These are phyloP conservation scores for Drosophila seclusa DNA, from an alignment of 2,888 invertebrate genomes.

Conservation along the genomic window DNA sequence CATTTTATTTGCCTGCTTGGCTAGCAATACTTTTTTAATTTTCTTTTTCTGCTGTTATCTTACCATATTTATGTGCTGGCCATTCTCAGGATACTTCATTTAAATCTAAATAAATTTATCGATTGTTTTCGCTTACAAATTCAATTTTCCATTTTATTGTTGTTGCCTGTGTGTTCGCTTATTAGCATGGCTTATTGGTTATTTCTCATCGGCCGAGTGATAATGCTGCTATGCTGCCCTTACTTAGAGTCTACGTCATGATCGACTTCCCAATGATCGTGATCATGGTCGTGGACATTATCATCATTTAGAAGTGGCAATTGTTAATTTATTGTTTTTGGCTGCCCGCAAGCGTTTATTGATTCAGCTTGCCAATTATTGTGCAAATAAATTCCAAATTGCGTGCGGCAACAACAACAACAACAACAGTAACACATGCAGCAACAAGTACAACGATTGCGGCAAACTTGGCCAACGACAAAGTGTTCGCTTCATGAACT, in stretches of 20 bases:
- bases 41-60: not conserved
- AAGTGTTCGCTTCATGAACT: constrained; percentile 60
- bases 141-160: constrained; percentile 53
- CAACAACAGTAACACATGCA: constrained; percentile 17
- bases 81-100: constrained; percentile 3
- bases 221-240: not conserved
- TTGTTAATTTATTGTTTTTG: constrained; percentile 75
- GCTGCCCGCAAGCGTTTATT: constrained; percentile 73
- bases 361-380: constrained; percentile 79
- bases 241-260: constrained; percentile 6
- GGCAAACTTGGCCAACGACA: constrained; percentile 49
- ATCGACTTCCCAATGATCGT: constrained; percentile 2
- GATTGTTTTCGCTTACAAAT: constrained; percentile 48
- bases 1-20: not conserved
- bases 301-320: constrained; percentile 64
- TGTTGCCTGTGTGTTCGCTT: constrained; percentile 12
- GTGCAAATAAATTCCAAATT: constrained; percentile 80
- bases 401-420: constrained; percentile 63
- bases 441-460: constrained; percentile 26
- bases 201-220: constrained; percentile 41
- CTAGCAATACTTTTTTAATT: not conserved
- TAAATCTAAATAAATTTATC: constrained; percentile 51
- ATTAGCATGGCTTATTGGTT: constrained; percentile 33
- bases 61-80: constrained; percentile 1
- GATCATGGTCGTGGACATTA: constrained; percentile 15